These are phyloP conservation scores for Ectemnius continuus DNA, from an alignment of 2,888 invertebrate genomes.

Conservation along the genomic window DNA sequence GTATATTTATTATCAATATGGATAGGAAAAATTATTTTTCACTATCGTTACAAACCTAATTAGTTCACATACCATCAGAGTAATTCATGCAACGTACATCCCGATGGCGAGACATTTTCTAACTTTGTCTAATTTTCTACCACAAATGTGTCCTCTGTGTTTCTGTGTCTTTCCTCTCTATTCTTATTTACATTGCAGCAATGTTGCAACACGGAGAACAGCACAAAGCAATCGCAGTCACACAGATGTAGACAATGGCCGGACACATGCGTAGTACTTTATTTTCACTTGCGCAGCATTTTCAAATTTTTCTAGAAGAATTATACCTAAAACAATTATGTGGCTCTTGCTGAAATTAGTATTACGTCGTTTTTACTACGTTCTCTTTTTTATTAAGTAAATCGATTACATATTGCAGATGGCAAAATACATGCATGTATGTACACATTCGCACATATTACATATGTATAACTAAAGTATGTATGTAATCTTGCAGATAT, in stretches of 20 bases:
- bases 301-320: not conserved
- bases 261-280: not conserved
- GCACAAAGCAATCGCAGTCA: not conserved
- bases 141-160: too few relatives aligned
- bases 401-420: too few relatives aligned
- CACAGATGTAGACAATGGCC: slow-evolving; percentile 12
- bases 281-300: too few relatives aligned
- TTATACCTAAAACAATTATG: too few relatives aligned
- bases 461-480: too few relatives aligned
- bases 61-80: slow-evolving; percentile 83
- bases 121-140: slow-evolving; percentile 11
- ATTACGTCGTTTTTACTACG: too few relatives aligned
- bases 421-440: too few relatives aligned
- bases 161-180: not conserved
- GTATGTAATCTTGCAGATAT: too few relatives aligned
- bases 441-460: too few relatives aligned
- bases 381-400: too few relatives aligned
- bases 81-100: slow-evolving; percentile 91
- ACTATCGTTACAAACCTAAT: not conserved
- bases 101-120: slow-evolving; percentile 90
- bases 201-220: not conserved
- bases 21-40: not conserved
- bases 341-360: too few relatives aligned
- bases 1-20: not conserved
- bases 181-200: slow-evolving; percentile 26